These are phyloP conservation scores for Corticium candelabrum DNA, from an alignment of 37 sponge, comb jelly and placozoan species.

Conservation along the genomic window DNA sequence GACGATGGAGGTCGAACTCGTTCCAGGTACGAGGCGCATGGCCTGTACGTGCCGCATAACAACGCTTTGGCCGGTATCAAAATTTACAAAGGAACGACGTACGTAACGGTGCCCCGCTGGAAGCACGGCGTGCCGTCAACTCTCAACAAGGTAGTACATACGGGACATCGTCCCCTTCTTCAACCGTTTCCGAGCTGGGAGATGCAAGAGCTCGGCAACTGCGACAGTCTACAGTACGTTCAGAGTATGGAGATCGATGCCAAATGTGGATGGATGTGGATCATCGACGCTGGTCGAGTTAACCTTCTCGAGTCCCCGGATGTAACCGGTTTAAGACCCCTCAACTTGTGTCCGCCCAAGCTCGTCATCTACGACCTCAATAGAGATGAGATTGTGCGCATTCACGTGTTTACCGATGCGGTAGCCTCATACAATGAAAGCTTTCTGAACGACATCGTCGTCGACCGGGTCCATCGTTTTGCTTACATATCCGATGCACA, in stretches of 20 bases:
- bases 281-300: not conserved
- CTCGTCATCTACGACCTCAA: not conserved
- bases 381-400: not conserved
- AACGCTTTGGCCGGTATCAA: not conserved
- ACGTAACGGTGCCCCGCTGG: conserved; percentile 3
- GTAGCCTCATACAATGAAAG: not conserved
- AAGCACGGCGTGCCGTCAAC: not conserved
- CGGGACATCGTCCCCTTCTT: not conserved
- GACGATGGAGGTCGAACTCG: not conserved
- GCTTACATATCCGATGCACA: not conserved
- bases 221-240: not conserved
- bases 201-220: not conserved
- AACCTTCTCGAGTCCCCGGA: not conserved
- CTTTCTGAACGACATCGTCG: conserved; percentile 2
- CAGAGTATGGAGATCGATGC: not conserved
- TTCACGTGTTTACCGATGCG: not conserved
- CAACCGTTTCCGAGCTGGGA: not conserved
- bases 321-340: no score
- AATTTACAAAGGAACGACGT: not conserved
- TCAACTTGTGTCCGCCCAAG: not conserved
- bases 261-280: not conserved
- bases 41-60: not conserved
- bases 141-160: not conserved
- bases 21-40: not conserved
- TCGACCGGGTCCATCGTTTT: not conserved